phyloP scores from a whole-genome alignment of 2,113 vertebrate genomes.

The Mesembrinibis cayennensis region DNA sequence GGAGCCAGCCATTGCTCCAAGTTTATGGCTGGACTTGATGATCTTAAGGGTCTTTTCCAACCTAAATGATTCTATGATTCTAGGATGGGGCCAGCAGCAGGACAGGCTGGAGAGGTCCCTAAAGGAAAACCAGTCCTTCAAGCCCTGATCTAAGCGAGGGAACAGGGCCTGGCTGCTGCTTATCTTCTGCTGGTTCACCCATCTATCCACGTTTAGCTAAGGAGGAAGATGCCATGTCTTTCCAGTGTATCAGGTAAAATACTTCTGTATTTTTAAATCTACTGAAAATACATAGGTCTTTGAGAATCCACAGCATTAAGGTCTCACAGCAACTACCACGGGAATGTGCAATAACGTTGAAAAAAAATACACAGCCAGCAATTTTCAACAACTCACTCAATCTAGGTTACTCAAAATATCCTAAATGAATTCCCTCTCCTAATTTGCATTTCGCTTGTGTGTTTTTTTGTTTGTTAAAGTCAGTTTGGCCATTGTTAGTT shows the following conservation, averaged over 20 bases:
- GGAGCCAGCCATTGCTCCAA: background rate
- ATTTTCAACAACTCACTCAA: slow-evolving; percentile 7
- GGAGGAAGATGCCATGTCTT: background rate
- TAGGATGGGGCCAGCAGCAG: rapidly evolving
- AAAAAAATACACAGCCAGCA: background rate
- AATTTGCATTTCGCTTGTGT: background rate
- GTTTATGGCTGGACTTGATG: background rate
- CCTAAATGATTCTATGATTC: background rate
- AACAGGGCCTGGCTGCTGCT: background rate
- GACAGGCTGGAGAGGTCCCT: background rate
- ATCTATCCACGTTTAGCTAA: background rate
- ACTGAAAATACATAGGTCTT: background rate
- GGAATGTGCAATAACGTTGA: background rate
- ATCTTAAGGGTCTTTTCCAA: background rate
- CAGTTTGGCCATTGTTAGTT: slow-evolving; percentile 56
- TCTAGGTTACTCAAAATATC: slow-evolving; percentile 10
- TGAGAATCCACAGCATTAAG: background rate
- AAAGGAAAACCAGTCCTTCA: background rate
- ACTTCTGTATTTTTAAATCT: background rate
- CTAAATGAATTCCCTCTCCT: background rate
- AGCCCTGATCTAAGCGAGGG: background rate
- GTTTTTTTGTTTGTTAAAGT: slow-evolving; percentile 38
- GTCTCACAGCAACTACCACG: background rate
- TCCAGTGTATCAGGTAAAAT: background rate
- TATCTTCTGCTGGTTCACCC: background rate